Evolutionary conservation across 2,797 vertebrate species (phyloP).

Genomic region (Lagodon rhomboides): DNA sequence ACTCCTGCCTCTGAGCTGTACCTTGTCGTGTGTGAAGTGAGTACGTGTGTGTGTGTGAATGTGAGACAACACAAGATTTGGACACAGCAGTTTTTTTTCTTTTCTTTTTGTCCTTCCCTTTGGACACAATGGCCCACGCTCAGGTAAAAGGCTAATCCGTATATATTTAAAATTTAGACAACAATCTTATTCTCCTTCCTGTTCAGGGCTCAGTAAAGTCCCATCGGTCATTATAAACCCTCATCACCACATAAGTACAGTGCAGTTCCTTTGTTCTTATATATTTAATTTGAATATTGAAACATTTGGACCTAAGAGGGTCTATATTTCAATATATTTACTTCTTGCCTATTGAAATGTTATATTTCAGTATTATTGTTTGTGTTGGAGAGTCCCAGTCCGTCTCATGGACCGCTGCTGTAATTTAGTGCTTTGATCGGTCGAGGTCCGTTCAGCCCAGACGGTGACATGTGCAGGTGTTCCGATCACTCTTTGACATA

Average conservation of each 20-base stretch:
- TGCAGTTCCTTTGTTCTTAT: slow-evolving; percentile 1
- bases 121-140: slow-evolving; percentile 58
- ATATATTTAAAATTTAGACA: slow-evolving; percentile 34
- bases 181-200: slow-evolving; percentile 7
- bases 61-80: slow-evolving; percentile 28
- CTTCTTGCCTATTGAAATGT: slow-evolving; percentile 52
- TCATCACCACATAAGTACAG: slow-evolving; percentile 7
- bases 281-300: slow-evolving; percentile 56
- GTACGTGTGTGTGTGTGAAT: slow-evolving; percentile 19
- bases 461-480: slow-evolving; percentile 15
- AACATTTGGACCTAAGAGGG: slow-evolving; percentile 33
- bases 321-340: slow-evolving; percentile 63
- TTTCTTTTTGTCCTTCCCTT: neutral
- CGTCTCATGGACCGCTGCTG: slow-evolving; percentile 60
- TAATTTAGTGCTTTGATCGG: slow-evolving; percentile 66
- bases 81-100: slow-evolving; percentile 1
- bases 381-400: slow-evolving; percentile 38
- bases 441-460: slow-evolving; percentile 36
- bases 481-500: neutral
- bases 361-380: slow-evolving; percentile 66
- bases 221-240: neutral
- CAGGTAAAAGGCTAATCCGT: slow-evolving; percentile 68
- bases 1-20: slow-evolving; percentile 59
- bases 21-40: slow-evolving; percentile 43
- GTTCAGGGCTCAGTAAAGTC: slow-evolving; percentile 21